Evolutionary conservation across 2,888 invertebrate genomes (phyloP).

Genomic region (Clunio marinus): DNA sequence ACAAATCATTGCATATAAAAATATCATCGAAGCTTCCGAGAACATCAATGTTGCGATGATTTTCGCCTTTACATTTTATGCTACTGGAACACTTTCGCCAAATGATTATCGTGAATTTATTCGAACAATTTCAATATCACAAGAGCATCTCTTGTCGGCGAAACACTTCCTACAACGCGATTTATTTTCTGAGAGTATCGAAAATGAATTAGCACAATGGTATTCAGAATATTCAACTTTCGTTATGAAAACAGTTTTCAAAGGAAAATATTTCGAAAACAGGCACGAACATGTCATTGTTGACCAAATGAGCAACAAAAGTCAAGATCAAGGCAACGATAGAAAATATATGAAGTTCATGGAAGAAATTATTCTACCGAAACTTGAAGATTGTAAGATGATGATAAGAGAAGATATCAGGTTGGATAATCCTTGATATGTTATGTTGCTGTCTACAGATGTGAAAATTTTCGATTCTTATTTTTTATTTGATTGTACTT

Average conservation of each 20-base stretch:
- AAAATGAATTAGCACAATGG: constrained; percentile 1
- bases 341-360: background rate
- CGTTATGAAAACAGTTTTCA: background rate
- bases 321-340: background rate
- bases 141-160: constrained; percentile 50
- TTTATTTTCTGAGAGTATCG: constrained; percentile 35
- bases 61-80: constrained; percentile 50
- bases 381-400: background rate
- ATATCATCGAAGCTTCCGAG: constrained; percentile 51
- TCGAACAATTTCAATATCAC: constrained; percentile 48
- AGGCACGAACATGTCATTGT: background rate
- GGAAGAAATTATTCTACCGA: background rate
- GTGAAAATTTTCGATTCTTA: too few species aligned
- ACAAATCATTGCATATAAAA: constrained; percentile 51
- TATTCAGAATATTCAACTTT: background rate
- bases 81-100: constrained; percentile 45
- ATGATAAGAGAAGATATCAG: background rate
- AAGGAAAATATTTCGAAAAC: background rate
- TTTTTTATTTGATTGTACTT: too few species aligned
- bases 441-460: background rate
- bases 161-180: constrained; percentile 46
- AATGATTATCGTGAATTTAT: constrained; percentile 48
- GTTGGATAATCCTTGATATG: background rate
- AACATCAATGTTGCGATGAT: constrained; percentile 51
- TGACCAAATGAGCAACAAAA: background rate